These are phyloP conservation scores for Campaea margaritaria DNA, from an alignment of 2,888 invertebrate genomes.

Conservation along the genomic window DNA sequence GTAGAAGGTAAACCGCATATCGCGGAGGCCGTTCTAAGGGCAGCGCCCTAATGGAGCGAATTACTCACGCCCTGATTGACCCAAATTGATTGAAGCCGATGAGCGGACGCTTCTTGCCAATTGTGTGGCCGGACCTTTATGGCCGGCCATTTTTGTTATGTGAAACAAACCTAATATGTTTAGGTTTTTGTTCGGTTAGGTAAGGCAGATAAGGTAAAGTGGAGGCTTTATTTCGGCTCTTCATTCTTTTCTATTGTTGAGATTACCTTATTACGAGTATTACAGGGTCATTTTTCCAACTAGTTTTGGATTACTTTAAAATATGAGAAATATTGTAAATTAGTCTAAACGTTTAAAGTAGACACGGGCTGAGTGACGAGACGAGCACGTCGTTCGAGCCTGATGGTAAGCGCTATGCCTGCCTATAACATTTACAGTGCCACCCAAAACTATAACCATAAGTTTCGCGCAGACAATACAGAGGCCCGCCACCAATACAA, in stretches of 20 bases:
- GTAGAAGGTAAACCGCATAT: conserved; percentile 18
- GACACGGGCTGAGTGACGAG: no score
- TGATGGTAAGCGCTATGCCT: no score
- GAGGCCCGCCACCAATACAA: not conserved
- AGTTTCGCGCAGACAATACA: no score
- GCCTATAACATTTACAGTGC: no score
- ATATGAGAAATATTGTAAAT: no score
- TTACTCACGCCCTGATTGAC: conserved; percentile 49
- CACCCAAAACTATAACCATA: no score
- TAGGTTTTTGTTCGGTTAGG: conserved; percentile 14
- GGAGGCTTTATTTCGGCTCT: not conserved
- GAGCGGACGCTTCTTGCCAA: conserved; percentile 46
- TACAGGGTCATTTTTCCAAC: not conserved
- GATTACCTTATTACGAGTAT: not conserved
- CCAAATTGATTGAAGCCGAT: conserved; percentile 49
- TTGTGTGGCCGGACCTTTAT: conserved; percentile 39
- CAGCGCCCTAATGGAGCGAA: conserved; percentile 32
- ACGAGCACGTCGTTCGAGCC: no score
- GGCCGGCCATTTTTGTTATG: conserved; percentile 16
- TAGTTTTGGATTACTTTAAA: not conserved
- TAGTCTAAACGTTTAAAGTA: no score
- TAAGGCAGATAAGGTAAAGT: conserved; percentile 5
- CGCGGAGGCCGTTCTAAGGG: conserved; percentile 26
- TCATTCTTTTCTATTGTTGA: not conserved
- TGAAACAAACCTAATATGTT: conserved; percentile 27